Percentiles rank a stretch among this genome's conserved stretches.
Conservation (phyloP, 2,888 invertebrate genomes). For the Chironomus riparius region DNA sequence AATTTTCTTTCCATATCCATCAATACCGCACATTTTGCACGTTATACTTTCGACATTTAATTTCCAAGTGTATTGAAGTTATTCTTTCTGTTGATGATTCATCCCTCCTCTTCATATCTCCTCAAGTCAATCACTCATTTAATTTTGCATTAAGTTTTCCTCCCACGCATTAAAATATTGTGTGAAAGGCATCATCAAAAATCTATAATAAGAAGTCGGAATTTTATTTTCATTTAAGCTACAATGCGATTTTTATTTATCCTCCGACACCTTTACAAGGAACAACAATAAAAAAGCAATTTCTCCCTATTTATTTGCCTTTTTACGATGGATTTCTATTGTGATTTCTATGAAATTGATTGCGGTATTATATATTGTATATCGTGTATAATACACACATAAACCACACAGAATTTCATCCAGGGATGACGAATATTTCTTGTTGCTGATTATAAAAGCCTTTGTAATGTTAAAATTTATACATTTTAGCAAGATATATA, state of each 20-base stretch:
- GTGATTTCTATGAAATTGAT: conserved; percentile 8
- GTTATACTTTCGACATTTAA: too few relatives aligned
- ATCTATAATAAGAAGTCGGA: not conserved
- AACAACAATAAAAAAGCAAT: conserved; percentile 26
- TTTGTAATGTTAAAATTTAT: too few relatives aligned
- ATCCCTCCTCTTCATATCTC: not conserved
- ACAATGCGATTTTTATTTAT: conserved; percentile 9
- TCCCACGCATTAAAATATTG: not conserved
- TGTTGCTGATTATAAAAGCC: too few relatives aligned
- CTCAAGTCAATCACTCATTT: conserved; percentile 17
- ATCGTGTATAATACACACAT: too few relatives aligned
- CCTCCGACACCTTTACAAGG: conserved; percentile 12
- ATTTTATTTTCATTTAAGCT: not conserved
- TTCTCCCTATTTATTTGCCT: conserved; percentile 25
- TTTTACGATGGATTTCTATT: conserved; percentile 6
- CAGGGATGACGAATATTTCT: not conserved
- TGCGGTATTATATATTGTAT: not conserved
- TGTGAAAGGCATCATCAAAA: conserved; percentile 5
- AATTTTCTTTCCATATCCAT: not conserved
- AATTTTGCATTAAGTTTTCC: not conserved
- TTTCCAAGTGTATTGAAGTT: not conserved
- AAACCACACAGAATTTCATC: too few relatives aligned
- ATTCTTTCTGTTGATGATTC: not conserved
- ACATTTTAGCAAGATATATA: too few relatives aligned
- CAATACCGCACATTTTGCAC: not conserved